Evolutionary conservation across 2,797 vertebrate genomes (phyloP), one percentile per base, ranked within the genome.

Genomic region (Acrocephalus scirpaceus): DNA sequence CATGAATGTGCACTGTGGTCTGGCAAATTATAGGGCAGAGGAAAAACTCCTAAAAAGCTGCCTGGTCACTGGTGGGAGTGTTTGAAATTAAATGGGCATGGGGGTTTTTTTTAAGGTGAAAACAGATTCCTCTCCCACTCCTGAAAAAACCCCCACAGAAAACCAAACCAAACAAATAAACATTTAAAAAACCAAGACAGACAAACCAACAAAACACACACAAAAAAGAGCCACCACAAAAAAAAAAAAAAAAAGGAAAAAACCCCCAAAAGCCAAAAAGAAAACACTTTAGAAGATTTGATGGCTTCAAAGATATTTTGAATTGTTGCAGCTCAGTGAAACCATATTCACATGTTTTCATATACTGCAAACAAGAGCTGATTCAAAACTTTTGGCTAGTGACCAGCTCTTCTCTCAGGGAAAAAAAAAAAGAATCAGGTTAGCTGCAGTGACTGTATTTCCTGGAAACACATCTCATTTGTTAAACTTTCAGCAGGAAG

Each of bases 321-420:
- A 16, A 32, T 64, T 47, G 25, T 21, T 94, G 70, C 45, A 34
- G 9, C 70, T 73, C 80, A 50, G 21, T 81, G 64, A 84, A 91
- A 40, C 6, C 36, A 13, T 44, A 76, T 48, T 90, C 84, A 69
- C 34, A 19, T 75, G n/a, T 81, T 90, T 82, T 45, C 21, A 27
- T 69, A 81, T 62, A 36, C 44, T 70, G 30, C 51, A 82, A 93
- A 62, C 56, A 88, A 84, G 30, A 56, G 47, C 51, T 4, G 10
- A 93, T 73, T 87, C 64, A 91, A 93, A 89, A 48, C 10, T 67
- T 85, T 48, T 93, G 94, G 89, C 95, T 64, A 22, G 21, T 5
- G 6, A 66, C 48, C 71, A 89, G 60, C 7, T 79, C 86, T 93
- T 26, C 30, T 75, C 38, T 77, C 57, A 29, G 11, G 1, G 11